These are phyloP conservation scores for Drosophila rellima DNA, from an alignment of 2,888 invertebrate species.

Conservation along the genomic window DNA sequence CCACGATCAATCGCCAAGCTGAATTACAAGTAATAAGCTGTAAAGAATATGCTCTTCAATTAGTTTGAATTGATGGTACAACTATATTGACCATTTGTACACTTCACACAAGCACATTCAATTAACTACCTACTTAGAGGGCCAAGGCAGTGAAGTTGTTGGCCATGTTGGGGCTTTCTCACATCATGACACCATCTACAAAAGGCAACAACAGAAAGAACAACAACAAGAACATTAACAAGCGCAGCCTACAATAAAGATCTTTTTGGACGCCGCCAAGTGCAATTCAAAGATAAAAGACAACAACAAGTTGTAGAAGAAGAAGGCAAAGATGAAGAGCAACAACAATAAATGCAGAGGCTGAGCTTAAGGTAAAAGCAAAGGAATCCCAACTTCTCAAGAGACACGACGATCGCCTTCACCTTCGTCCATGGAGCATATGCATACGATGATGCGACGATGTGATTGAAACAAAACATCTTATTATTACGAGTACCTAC, in stretches of 20 bases:
- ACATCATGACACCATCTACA: constrained; percentile 73
- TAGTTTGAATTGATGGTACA: background rate
- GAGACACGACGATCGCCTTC: constrained; percentile 46
- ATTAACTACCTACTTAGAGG: constrained; percentile 33
- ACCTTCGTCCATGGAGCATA: constrained; percentile 41
- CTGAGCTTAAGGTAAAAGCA: constrained; percentile 13
- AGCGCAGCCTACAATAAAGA: constrained; percentile 47
- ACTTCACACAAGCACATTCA: constrained; percentile 29
- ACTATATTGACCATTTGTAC: constrained; percentile 8
- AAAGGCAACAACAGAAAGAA: constrained; percentile 23
- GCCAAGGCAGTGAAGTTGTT: constrained; percentile 9
- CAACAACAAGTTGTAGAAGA: constrained; percentile 32
- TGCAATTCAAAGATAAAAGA: constrained; percentile 39
- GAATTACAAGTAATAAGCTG: background rate
- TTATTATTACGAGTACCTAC: constrained; percentile 73
- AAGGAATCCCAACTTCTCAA: constrained; percentile 28
- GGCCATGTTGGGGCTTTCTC: constrained; percentile 17
- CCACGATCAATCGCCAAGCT: background rate
- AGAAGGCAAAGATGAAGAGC: constrained; percentile 34
- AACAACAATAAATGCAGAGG: constrained; percentile 18
- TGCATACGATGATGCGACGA: constrained; percentile 70
- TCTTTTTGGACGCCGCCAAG: constrained; percentile 43
- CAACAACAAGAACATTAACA: constrained; percentile 21
- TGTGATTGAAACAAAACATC: constrained; percentile 82
- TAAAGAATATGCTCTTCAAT: background rate